Base-by-base conservation (phyloP, 2,888 invertebrate genomes). In the Gerris lacustris region DNA sequence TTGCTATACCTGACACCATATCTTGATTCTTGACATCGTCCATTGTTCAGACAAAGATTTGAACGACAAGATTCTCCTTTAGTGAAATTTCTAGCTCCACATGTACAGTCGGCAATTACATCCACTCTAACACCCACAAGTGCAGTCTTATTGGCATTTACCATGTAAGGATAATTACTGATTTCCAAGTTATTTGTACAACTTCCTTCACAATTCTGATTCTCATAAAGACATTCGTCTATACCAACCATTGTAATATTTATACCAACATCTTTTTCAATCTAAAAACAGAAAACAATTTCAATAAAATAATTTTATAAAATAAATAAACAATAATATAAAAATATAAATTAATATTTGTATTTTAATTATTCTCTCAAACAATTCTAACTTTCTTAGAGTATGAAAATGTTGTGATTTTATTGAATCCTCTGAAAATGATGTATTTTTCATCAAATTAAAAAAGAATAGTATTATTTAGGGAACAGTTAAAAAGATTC, bases 241-340 rank as follows among this genome's bases (percentile, higher is more conserved):
- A 99, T 96, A 74, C 96, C 96, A 18, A 98, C 96, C 96, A 96
- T 96, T 15, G 94, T 94, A 72, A 97, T 94, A 79, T 94, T 94
- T 73, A 96, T 92, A 66, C 95, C 96, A n/a, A 96, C 92, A 74
- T 91, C 90, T 77, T 89, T 87, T 81, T 96, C 95, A 78, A 96
- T 95, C 86, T 86, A 77, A 43, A 77, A 75, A 70, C 47, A 74
- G 66, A 67, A 68, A 62, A 11, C 31, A 31, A 4, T 2, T 31
- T 31, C 31, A 31, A 31, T 31, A 31, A 31, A 31, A 70, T 62
- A 67, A 71, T 43, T 67, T 7, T n/a, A 69, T 70, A 45, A 63
- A 66, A 70, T 45, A 67, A 45, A 69, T 31, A 31, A 31, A 31
- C 4, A 31, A 31, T 31, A 31, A 31, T 31, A 31, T 31, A 31